These are phyloP conservation scores for Eupithecia inturbata DNA, from an alignment of 2,888 invertebrate species.

Conservation along the genomic window DNA sequence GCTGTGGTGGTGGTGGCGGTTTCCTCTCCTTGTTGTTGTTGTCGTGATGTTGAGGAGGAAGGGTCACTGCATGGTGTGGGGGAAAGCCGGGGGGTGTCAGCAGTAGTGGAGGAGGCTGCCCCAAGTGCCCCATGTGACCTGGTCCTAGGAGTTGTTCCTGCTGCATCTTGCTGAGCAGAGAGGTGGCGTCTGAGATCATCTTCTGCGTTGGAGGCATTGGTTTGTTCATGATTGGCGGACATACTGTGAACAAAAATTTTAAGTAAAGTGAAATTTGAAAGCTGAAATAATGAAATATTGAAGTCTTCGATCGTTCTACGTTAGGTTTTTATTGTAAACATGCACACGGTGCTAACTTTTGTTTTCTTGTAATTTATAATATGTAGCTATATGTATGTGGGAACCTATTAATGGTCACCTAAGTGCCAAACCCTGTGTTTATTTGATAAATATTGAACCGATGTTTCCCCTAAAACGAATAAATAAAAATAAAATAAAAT, in stretches of 20 bases:
- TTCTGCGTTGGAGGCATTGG: constrained; percentile 92
- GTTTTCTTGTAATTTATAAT: too few relatives aligned
- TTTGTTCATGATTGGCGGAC: constrained; percentile 87
- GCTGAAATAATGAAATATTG: too few relatives aligned
- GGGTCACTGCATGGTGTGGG: constrained; percentile 88
- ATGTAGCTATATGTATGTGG: too few relatives aligned
- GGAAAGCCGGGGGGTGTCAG: constrained; percentile 91
- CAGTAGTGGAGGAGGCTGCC: constrained; percentile 86
- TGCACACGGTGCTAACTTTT: too few relatives aligned
- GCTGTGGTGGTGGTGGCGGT: constrained; percentile 83
- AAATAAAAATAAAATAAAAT: too few relatives aligned
- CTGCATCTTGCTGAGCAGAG: constrained; percentile 87
- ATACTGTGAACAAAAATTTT: constrained; percentile 74
- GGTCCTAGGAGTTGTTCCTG: constrained; percentile 86
- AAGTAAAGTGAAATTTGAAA: neutral
- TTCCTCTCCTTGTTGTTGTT: constrained; percentile 84
- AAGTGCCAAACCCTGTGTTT: too few relatives aligned
- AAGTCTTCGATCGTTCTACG: too few relatives aligned
- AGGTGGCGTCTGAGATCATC: constrained; percentile 89
- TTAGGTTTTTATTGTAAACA: neutral
- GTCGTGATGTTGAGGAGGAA: constrained; percentile 86
- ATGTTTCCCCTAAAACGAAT: too few relatives aligned
- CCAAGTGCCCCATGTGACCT: constrained; percentile 81
- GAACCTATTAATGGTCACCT: too few relatives aligned
- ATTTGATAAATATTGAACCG: too few relatives aligned